A percentile compares a stretch with the other conserved stretches of the same genome.
These are phyloP conservation scores for Syrmaticus mikado DNA, from an alignment of 2,113 vertebrate genomes.

Conservation along the genomic window DNA sequence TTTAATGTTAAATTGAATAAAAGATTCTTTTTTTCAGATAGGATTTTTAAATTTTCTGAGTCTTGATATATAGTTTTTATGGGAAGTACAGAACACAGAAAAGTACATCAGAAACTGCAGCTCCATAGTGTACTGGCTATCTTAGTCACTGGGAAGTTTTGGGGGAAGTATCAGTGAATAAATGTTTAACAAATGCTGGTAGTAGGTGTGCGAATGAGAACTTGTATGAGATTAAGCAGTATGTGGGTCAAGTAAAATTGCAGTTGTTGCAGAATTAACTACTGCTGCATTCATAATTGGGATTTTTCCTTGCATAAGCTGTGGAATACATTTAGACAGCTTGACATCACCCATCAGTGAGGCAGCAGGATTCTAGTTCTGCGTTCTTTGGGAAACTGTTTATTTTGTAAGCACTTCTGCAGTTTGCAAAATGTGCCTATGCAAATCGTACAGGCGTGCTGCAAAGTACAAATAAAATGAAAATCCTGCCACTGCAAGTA, in stretches of 20 bases:
- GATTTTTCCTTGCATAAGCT: neutral
- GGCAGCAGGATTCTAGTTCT: neutral
- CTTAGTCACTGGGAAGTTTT: neutral
- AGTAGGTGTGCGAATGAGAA: neutral
- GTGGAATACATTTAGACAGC: neutral
- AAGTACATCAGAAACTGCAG: neutral
- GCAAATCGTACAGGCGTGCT: neutral
- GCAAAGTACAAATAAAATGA: conserved; percentile 1
- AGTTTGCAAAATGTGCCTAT: neutral
- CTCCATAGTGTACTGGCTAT: neutral
- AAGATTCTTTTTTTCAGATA: neutral
- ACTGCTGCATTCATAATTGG: neutral
- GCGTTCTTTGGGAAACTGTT: neutral
- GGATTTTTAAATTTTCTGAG: neutral
- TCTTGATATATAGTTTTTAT: neutral
- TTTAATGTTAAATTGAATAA: neutral
- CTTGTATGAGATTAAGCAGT: neutral
- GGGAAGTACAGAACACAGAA: neutral
- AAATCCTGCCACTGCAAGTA: neutral
- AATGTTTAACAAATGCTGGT: neutral
- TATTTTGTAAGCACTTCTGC: conserved; percentile 24
- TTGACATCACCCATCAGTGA: neutral
- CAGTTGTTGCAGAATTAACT: neutral
- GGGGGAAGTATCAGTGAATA: neutral
- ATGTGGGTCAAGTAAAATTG: neutral